phyloP scores from a whole-genome alignment of 2,888 invertebrate species.

The Diarsia brunnea region DNA sequence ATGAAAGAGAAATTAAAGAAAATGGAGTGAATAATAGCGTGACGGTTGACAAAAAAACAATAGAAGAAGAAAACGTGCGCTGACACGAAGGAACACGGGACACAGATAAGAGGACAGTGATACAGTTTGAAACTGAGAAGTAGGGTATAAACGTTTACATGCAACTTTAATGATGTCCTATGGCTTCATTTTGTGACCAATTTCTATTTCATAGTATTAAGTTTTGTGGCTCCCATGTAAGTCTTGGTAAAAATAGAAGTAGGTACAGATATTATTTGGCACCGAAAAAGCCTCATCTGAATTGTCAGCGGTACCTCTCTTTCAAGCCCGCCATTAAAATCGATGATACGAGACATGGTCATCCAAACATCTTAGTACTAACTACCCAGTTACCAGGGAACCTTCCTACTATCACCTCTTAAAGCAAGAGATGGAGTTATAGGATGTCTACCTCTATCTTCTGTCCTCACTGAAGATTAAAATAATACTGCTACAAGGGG shows the following conservation, averaged over 20 bases:
- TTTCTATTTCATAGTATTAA: neutral
- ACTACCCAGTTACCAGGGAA: slow-evolving; percentile 13
- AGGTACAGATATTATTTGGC: neutral
- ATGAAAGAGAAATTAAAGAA: neutral
- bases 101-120: neutral
- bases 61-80: neutral
- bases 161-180: neutral
- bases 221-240: neutral
- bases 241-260: neutral
- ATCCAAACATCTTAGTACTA: slow-evolving; percentile 35
- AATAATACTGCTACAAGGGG: neutral
- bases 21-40: neutral
- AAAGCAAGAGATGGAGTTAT: neutral
- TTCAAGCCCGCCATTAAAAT: neutral
- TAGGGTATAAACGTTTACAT: neutral
- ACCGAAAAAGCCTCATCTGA: neutral
- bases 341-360: neutral
- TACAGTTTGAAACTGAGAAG: neutral
- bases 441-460: neutral
- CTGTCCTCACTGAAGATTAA: neutral
- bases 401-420: neutral
- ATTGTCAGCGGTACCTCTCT: neutral
- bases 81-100: neutral
- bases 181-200: neutral
- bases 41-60: neutral